Evolutionary conservation across 2,888 invertebrate genomes (phyloP), one percentile per base, ranked within the genome.

Genomic region (Epistrophella euchroma): DNA sequence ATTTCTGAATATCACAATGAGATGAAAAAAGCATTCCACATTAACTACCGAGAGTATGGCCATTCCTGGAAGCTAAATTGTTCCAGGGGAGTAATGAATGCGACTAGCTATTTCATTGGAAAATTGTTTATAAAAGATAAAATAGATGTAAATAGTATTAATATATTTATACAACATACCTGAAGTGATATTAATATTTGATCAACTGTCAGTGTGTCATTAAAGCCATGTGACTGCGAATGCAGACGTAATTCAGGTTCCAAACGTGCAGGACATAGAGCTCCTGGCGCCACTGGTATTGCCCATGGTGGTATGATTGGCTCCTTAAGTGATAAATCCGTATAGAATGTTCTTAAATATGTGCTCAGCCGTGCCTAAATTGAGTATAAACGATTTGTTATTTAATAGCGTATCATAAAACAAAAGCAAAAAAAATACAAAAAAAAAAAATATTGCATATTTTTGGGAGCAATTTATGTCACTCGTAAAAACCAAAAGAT

Each of bases 201-300:
- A 90, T 93, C 93, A 80, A 91, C 89, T 52, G 89, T 89, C 56
- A 91, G 88, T 68, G 89, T 89, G 88, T 92, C 91, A 88, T 89
- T 90, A 87, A 89, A 89, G 77, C 90, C 90, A 89, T 90, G 90
- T 71, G 91, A 90, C 88, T 90, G 90, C 28, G 89, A 88, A 77
- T 90, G 91, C 88, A 93, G 89, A 86, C 93, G 92, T 43, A 94
- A 89, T 64, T 93, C 93, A n/a, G 93, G 93, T 88, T 93, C 93
- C 89, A 93, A 92, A 88, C 93, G 92, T 52, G 93, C 93, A n/a
- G 93, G 92, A 88, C 93, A 93, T 58, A 93, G 91, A 32, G 93
- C 92, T 72, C 93, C 93, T 17, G 92, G 91, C 6, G 93, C 93
- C 73, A 93, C 90, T 4, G 93, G 92, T 66, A 93, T 93, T 25